phyloP scores from a whole-genome alignment of 2,888 invertebrate species.

The Tachystola acroxantha region DNA sequence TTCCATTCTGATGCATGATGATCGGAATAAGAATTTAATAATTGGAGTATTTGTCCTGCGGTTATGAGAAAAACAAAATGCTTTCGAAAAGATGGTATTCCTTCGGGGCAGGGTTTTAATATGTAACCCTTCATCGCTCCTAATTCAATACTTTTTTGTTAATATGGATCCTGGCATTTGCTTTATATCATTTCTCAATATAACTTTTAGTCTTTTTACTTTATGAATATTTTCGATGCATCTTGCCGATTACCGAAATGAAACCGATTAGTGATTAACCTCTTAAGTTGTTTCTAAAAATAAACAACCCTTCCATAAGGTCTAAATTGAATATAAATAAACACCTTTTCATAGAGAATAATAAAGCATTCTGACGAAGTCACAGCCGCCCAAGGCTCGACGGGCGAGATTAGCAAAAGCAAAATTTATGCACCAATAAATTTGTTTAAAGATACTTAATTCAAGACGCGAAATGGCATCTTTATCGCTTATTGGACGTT shows the following conservation, averaged over 20 bases:
- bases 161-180: conserved; percentile 1
- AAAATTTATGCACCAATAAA: conserved; percentile 22
- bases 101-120: conserved; percentile 31
- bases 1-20: conserved; percentile 37
- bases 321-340: background rate
- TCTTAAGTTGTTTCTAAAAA: too few species aligned
- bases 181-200: background rate
- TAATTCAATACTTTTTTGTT: conserved; percentile 25
- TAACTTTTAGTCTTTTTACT: too few species aligned
- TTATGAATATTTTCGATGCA: too few species aligned
- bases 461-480: conserved; percentile 12
- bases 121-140: conserved; percentile 21
- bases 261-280: too few species aligned
- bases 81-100: conserved; percentile 31
- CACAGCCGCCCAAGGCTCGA: conserved; percentile 10
- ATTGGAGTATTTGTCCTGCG: conserved; percentile 53
- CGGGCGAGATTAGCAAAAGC: conserved; percentile 14
- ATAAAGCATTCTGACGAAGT: conserved; percentile 9
- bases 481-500: conserved; percentile 16
- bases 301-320: too few species aligned
- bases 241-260: too few species aligned
- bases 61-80: conserved; percentile 55
- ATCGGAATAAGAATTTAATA: conserved; percentile 61
- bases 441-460: conserved; percentile 16
- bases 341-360: conserved; percentile 9